Conservation (phyloP, 2,113 vertebrate genomes). For the Pangasianodon hypophthalmus region DNA sequence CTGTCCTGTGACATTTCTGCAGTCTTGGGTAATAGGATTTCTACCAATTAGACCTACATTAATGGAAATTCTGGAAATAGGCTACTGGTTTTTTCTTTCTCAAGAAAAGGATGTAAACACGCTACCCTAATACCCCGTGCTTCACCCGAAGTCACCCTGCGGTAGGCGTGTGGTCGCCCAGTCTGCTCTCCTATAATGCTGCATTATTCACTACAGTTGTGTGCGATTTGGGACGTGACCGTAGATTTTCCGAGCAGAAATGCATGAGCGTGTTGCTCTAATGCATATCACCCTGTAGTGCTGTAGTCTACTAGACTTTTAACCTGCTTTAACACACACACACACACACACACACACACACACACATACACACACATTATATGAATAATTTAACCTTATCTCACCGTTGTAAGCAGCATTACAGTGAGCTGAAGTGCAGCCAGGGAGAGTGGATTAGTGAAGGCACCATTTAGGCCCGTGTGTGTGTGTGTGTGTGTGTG, state of each 20-base stretch:
- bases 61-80: background rate
- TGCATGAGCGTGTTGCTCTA: background rate
- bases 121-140: background rate
- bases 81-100: background rate
- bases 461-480: constrained; percentile 1
- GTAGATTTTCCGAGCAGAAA: background rate
- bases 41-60: background rate
- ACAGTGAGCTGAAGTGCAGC: constrained; percentile 25
- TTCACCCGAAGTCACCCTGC: background rate
- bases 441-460: constrained; percentile 11
- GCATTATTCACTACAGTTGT: background rate
- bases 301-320: background rate
- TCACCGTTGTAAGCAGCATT: background rate
- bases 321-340: background rate
- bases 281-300: background rate
- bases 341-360: constrained; percentile 13
- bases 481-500: constrained; percentile 25
- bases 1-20: background rate
- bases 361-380: background rate
- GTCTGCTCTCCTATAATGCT: background rate
- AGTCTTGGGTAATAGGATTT: background rate
- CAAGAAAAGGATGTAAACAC: background rate
- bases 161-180: background rate
- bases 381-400: constrained; percentile 29
- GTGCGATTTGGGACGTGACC: background rate